Evolutionary conservation across 2,113 vertebrate genomes (phyloP), one percentile per base, ranked within the genome.

Genomic region (Genyomyrus donnyi): DNA sequence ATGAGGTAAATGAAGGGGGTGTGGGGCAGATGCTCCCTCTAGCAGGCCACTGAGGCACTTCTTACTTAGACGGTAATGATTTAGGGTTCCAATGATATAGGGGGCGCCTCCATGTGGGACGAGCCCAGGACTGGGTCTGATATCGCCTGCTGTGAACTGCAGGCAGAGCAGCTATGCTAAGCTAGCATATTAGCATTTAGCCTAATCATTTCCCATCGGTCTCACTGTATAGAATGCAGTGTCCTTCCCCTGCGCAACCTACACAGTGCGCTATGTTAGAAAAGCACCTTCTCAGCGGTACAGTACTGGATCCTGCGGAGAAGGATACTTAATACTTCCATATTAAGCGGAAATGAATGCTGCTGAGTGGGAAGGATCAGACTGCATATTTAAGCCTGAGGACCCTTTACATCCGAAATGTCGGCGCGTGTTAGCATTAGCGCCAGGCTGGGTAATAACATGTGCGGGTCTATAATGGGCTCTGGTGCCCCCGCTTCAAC

Each of bases 1-100:
- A 88, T 80, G 66, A 88, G 48, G 56, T 11, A 87, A 87, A 90
- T 90, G 39, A 87, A 50, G 85, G 66, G 89, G 89, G 35, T 45
- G 58, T 35, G 31, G 17, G 46, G 49, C 66, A 35, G 62, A 35
- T 62, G 66, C 7, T 53, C 42, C 52, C 88, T 39, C 84, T 45
- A 11, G 42, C 58, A 4, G n/a, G 83, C 15, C 5, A 27, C 80
- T 45, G 89, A 17, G 13, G 66, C 62, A 27, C 58, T 31, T 31
- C 85, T 39, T 90, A 90, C 88, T 80, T 88, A 90, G 85, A 31
- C 3, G 11, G 19, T 24, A 88, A 77, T 11, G 48, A 88, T 87
- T 89, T 17, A 15, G 13, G 5, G 31, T 27, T 70, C 27, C 45
- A 17, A 9, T 52, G 70, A 10, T 7, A 77, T n/a, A 74, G 66